Percentiles rank a stretch among this genome's conserved stretches.
Conservation (phyloP, 2,888 invertebrate species). For the Allygus modestus region DNA sequence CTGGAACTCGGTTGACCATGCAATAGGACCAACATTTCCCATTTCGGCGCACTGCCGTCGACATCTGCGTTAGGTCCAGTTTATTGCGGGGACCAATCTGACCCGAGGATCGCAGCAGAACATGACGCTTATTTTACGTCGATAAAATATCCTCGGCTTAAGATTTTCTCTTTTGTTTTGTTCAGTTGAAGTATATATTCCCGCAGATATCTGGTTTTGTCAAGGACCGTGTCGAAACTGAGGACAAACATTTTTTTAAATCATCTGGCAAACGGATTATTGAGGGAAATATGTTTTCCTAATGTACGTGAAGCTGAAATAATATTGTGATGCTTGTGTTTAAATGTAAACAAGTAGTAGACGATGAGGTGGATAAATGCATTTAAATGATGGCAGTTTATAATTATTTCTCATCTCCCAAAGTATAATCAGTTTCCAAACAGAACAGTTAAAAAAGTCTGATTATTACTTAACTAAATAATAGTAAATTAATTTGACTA, state of each 20-base stretch:
- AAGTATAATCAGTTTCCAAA: too few species aligned
- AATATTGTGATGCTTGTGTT: too few species aligned
- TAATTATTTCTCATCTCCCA: too few species aligned
- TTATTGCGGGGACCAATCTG: not conserved
- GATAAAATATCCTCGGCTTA: not conserved
- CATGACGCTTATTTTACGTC: conserved; percentile 28
- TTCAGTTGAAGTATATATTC: not conserved
- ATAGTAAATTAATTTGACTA: too few species aligned
- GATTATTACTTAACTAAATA: too few species aligned
- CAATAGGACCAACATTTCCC: not conserved
- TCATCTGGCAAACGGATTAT: too few species aligned
- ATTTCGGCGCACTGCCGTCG: conserved; percentile 1
- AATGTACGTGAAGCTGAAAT: too few species aligned
- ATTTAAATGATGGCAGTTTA: too few species aligned
- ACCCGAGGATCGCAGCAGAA: conserved; percentile 2
- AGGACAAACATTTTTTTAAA: not conserved
- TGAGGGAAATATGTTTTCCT: too few species aligned
- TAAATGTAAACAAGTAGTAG: too few species aligned
- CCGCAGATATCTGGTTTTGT: not conserved
- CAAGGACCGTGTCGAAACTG: conserved; percentile 9
- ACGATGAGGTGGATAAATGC: too few species aligned
- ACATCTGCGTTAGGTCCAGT: conserved; percentile 24
- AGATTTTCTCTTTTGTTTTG: conserved; percentile 8
- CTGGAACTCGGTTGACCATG: not conserved
- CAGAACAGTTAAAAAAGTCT: too few species aligned